phyloP scores from a whole-genome alignment of 2,888 invertebrate genomes.

The Anorthoa munda region DNA sequence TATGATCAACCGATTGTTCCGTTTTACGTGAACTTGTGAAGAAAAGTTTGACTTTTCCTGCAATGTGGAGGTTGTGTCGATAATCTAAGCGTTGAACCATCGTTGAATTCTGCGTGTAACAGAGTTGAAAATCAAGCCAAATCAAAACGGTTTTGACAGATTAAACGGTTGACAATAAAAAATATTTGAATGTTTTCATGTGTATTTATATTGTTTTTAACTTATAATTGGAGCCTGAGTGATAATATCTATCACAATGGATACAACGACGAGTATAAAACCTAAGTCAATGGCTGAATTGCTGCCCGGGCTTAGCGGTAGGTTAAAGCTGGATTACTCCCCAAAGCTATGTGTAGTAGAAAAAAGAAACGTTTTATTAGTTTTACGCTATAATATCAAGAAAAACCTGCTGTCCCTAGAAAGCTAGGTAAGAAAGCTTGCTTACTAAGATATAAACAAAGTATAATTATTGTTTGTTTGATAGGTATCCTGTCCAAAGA shows the following conservation, averaged over 20 bases:
- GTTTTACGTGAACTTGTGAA: not conserved
- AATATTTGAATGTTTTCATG: conserved; percentile 64
- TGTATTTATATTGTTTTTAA: conserved; percentile 44
- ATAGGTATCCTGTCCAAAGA: conserved; percentile 80
- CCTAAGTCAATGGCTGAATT: conserved; percentile 83
- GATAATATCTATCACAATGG: conserved; percentile 69
- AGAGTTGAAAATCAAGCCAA: conserved; percentile 41
- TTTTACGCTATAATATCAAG: not conserved
- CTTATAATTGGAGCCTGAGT: conserved; percentile 30
- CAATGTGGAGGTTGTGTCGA: not conserved
- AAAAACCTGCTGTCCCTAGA: not conserved
- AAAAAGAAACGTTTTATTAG: not conserved
- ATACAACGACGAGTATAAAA: conserved; percentile 72
- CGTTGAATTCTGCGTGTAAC: conserved; percentile 24
- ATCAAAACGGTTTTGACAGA: conserved; percentile 55
- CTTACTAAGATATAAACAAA: not conserved
- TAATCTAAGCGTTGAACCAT: not conserved
- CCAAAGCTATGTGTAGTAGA: not conserved
- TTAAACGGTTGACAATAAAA: conserved; percentile 64
- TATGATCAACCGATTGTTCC: conserved; percentile 7
- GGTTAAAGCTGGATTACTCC: conserved; percentile 51
- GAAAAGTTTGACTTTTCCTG: not conserved
- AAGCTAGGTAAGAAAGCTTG: not conserved
- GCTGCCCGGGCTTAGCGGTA: conserved; percentile 80
- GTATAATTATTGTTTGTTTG: conserved; percentile 39